Base-by-base conservation (phyloP, 2,797 vertebrate genomes). In the Catostomus latipinnis region DNA sequence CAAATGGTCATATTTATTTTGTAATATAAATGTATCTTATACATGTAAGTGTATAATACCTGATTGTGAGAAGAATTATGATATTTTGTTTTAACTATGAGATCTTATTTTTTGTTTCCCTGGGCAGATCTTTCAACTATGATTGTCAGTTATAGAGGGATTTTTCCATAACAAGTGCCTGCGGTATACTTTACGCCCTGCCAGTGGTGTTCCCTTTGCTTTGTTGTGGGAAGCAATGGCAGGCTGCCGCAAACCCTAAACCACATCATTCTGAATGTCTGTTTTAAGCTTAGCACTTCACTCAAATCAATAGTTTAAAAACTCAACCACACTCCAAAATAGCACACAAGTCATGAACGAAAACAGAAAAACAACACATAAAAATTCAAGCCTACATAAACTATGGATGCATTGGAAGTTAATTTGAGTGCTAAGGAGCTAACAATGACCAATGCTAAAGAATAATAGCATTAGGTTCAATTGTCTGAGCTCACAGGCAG, bases 131-230 rank as follows among this genome's bases (percentile, higher is more conserved):
- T 50, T 49, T 65, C 22, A 68, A 56, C 76, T 57, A 57, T 81
- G 84, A 88, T 87, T 84, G 81, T 81, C 91, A 91, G 91, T 88
- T 86, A 85, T 66, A 81, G 69, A 67, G 34, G 22, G 22, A 57
- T 80, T 57, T 74, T 80, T 72, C 74, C 70, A 67, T 80, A 79
- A 80, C 49, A 56, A 22, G 50, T 67, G 61, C 71, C 46, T 72
- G 60, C 6, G 53, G 60, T 81, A 68, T 2, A 8, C 53, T 57
- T 77, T 83, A 71, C 52, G 75, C 81, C 80, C 65, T 58, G 68
- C 45, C 12, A 52, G 75, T 74, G 80, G 45, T 10, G 11, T 61
- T 80, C 10, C 45, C 45, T 50, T 58, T 71, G 62, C 34, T 86
- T 78, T 74, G 76, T 77, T 76, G 66, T 80, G 80, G 83, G 83